These are phyloP conservation scores for Siderastrea radians DNA, from an alignment of 92 coral and sea anemone species.

Conservation along the genomic window DNA sequence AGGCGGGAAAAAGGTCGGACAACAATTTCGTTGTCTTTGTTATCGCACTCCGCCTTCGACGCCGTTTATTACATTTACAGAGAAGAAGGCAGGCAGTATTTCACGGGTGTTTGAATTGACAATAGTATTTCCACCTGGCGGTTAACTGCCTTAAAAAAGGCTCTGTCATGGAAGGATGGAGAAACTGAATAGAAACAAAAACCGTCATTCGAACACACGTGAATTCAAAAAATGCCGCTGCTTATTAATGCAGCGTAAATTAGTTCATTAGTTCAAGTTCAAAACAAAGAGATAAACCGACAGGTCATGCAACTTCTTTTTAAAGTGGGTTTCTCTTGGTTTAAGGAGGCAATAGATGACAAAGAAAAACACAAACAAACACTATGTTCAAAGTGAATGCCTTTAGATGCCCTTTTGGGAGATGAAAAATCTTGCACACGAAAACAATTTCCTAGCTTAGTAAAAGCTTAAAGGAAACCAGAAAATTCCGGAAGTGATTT, in stretches of 20 bases:
- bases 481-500: conserved; percentile 28
- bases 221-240: conserved; percentile 25
- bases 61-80: background rate
- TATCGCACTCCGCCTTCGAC: conserved; percentile 18
- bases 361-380: conserved; percentile 10
- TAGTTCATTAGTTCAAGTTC: conserved; percentile 3
- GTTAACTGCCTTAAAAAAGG: background rate
- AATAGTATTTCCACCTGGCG: conserved; percentile 2
- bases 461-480: background rate
- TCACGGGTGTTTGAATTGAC: background rate
- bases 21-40: conserved; percentile 20
- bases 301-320: conserved; percentile 1
- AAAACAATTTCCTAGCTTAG: conserved; percentile 8
- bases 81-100: background rate
- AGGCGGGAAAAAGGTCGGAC: conserved; percentile 36
- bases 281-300: conserved; percentile 5
- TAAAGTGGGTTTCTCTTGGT: background rate
- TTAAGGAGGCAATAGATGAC: background rate
- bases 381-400: background rate
- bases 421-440: conserved; percentile 9
- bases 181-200: conserved; percentile 29
- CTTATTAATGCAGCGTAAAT: conserved; percentile 28
- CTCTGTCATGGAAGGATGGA: background rate
- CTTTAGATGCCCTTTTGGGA: background rate
- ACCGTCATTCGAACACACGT: background rate